Conservation (phyloP, 2,113 vertebrate species). For the Albula glossodonta region DNA sequence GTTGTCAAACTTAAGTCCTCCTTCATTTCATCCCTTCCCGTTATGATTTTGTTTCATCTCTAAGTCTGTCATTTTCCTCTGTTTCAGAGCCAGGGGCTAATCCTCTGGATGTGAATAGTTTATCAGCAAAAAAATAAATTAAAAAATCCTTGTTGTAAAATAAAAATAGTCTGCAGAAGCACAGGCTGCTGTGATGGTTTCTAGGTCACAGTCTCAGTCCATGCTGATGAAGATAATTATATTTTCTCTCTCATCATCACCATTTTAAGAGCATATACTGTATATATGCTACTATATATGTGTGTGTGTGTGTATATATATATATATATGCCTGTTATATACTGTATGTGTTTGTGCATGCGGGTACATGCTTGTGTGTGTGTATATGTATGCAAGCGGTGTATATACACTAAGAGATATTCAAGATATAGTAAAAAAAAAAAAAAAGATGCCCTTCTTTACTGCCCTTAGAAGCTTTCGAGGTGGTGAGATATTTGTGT, state of each 20-base stretch:
- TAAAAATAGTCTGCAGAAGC: not conserved
- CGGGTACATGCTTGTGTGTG: no score
- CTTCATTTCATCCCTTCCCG: not conserved
- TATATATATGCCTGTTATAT: no score
- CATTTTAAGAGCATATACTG: slow-evolving; percentile 43
- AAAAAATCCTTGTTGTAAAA: not conserved
- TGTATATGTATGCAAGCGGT: no score
- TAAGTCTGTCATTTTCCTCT: not conserved
- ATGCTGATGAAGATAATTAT: slow-evolving; percentile 28
- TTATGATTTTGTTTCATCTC: not conserved
- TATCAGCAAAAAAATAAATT: not conserved
- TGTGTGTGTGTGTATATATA: no score
- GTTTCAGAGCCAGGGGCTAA: slow-evolving; percentile 10
- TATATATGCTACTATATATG: no score
- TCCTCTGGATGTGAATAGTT: slow-evolving; percentile 4
- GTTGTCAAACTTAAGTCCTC: not conserved
- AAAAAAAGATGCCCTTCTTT: no score
- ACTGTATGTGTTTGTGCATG: no score
- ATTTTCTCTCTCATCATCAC: slow-evolving; percentile 34
- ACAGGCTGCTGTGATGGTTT: slow-evolving; percentile 12
- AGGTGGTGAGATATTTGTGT: not conserved
- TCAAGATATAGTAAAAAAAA: no score
- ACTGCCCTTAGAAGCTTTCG: no score
- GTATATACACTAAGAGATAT: no score
- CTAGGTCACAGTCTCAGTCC: slow-evolving; percentile 11